Evolutionary conservation across 2,113 vertebrate genomes (phyloP), one percentile per base, ranked within the genome.

Genomic region (Tyto alba): DNA sequence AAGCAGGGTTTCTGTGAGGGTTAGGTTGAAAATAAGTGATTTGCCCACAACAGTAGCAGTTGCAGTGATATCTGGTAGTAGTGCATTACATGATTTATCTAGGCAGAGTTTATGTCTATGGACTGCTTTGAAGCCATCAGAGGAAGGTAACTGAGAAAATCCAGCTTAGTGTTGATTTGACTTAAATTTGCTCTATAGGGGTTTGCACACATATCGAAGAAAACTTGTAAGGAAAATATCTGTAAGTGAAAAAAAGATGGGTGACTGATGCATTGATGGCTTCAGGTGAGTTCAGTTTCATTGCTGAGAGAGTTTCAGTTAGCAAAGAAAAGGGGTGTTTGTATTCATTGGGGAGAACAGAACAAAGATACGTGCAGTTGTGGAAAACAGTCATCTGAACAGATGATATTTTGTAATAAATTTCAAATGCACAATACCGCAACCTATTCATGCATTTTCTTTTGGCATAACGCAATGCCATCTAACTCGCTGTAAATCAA

Each of bases 331-430:
- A 67, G 12, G 4, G 16, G 4, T 21, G 13, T 68, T 59, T 27
- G 34, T 40, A 4, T 53, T 73, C 22, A 19, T 32, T 38, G 26
- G 26, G 56, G 19, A 63, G 48, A 15, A 6, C 40, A 25, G 34
- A 74, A 17, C 0, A 10, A 27, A n/a, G 30, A 18, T 12, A 14
- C 0, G 2, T 10, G 34, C 41, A 30, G 10, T 21, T 74, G 73
- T 77, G 34, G 45, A 76, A 56, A 83, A 36, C 3, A 27, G 34
- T 41, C 10, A 11, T 67, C 64, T 62, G 52, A n/a, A 74, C 3
- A 3, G 19, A 41, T 64, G 29, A 11, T 30, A 5, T 41, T 90
- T 88, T 30, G 47, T 36, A 53, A 48, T 45, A 88, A 56, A n/a
- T 60, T 53, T 81, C 23, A 69, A 53, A 53, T 74, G 69, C 2